phyloP scores from a whole-genome alignment of 2,113 vertebrate species.

The Corvus hawaiiensis region DNA sequence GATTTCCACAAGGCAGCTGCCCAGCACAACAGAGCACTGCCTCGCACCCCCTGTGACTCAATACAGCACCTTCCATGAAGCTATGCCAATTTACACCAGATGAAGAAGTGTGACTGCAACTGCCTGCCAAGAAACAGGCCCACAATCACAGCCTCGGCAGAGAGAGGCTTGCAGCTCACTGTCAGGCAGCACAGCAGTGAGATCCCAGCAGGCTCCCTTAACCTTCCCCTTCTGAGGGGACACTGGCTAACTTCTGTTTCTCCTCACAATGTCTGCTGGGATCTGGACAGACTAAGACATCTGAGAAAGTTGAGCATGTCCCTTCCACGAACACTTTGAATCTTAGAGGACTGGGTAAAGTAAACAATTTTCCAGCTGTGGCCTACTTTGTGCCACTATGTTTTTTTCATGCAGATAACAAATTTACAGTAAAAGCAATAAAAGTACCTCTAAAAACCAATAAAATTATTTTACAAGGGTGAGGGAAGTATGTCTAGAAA shows the following conservation, averaged over 20 bases:
- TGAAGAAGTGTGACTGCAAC: background rate
- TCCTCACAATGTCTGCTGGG: background rate
- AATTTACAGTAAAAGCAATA: background rate
- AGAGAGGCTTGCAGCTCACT: background rate
- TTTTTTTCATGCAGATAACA: background rate
- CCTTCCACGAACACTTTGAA: background rate
- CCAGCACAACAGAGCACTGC: background rate
- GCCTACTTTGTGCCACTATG: background rate
- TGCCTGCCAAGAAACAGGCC: background rate
- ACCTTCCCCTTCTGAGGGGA: background rate
- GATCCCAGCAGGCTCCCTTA: background rate
- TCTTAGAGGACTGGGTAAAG: background rate
- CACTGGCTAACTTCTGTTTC: background rate
- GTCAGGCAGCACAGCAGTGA: background rate
- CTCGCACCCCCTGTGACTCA: background rate
- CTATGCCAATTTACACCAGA: fast-evolving
- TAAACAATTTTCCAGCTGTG: background rate
- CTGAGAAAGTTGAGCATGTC: background rate
- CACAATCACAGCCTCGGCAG: fast-evolving
- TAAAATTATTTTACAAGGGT: background rate
- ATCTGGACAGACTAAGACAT: background rate
- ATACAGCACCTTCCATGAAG: background rate
- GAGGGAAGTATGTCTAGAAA: background rate
- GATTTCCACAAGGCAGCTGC: background rate
- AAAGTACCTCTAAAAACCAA: background rate